phyloP scores from a whole-genome alignment of 2,113 vertebrate genomes.

The Sprattus sprattus region DNA sequence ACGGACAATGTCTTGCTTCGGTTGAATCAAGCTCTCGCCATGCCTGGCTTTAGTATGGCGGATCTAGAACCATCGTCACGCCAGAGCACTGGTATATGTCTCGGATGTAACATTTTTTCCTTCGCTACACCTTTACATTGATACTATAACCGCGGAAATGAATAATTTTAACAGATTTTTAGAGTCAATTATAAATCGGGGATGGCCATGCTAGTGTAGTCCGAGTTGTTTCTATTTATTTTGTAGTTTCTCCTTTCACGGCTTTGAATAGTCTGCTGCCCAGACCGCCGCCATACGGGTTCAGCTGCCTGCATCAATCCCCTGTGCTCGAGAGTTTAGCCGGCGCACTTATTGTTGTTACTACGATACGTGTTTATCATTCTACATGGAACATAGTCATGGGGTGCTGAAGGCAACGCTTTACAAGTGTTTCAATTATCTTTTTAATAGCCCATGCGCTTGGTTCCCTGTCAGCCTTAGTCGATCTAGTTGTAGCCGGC shows the following conservation, averaged over 20 bases:
- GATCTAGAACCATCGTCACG: constrained; percentile 69
- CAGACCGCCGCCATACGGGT: constrained; percentile 52
- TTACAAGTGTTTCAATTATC: background rate
- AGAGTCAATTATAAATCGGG: background rate
- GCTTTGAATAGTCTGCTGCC: constrained; percentile 48
- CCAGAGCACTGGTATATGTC: constrained; percentile 60
- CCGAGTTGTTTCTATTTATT: constrained; percentile 35
- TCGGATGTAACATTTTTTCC: constrained; percentile 55
- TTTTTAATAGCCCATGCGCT: background rate
- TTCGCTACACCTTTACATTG: background rate
- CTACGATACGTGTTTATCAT: background rate
- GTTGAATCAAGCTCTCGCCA: constrained; percentile 38
- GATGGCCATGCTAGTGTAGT: background rate
- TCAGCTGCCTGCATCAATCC: constrained; percentile 17
- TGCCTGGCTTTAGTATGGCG: constrained; percentile 71
- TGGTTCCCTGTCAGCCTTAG: background rate
- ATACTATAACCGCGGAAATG: background rate
- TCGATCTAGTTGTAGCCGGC: background rate
- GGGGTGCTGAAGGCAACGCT: background rate
- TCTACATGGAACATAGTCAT: background rate
- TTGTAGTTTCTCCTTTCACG: constrained; percentile 49
- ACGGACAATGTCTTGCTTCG: background rate
- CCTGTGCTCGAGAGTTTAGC: background rate
- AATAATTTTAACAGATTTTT: background rate
- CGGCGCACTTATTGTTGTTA: background rate